phyloP scores from a whole-genome alignment of 2,113 vertebrate species.

The Sorex araneus region DNA sequence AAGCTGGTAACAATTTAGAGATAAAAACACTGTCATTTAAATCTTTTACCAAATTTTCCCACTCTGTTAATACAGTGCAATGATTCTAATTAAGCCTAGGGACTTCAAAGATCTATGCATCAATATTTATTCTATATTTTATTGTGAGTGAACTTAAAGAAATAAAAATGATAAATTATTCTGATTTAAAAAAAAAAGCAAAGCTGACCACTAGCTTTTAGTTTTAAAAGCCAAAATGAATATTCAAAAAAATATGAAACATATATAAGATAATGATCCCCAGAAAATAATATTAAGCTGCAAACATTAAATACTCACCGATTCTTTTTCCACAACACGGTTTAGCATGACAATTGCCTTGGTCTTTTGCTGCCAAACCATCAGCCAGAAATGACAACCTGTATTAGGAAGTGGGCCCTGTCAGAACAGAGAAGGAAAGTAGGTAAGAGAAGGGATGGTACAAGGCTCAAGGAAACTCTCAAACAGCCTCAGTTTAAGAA shows the following conservation, averaged over 20 bases:
- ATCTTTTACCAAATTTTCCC: conserved; percentile 13
- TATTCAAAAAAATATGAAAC: neutral
- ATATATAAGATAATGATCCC: conserved; percentile 25
- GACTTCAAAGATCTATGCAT: neutral
- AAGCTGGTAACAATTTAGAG: conserved; percentile 9
- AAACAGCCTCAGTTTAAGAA: neutral
- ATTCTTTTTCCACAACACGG: conserved; percentile 97
- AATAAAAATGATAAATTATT: conserved; percentile 29
- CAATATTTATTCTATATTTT: conserved; percentile 41
- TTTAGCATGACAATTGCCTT: conserved; percentile 99
- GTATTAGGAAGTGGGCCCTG: conserved; percentile 98
- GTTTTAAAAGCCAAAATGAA: neutral
- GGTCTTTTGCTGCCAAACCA: conserved; percentile 98
- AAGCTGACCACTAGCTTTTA: neutral
- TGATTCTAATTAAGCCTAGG: conserved; percentile 10
- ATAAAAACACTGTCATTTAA: neutral
- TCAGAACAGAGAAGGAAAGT: conserved; percentile 42
- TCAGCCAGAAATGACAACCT: conserved; percentile 99
- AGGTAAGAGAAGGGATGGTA: conserved; percentile 32
- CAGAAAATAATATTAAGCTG: neutral
- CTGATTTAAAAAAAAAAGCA: too few relatives aligned
- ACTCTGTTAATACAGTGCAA: conserved; percentile 10
- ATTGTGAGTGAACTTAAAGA: neutral
- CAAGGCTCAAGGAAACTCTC: neutral
- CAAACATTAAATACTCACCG: conserved; percentile 91